Evolutionary conservation across 53 echinoderm and acorn worm species (phyloP).

Genomic region (Patiria pectinifera): DNA sequence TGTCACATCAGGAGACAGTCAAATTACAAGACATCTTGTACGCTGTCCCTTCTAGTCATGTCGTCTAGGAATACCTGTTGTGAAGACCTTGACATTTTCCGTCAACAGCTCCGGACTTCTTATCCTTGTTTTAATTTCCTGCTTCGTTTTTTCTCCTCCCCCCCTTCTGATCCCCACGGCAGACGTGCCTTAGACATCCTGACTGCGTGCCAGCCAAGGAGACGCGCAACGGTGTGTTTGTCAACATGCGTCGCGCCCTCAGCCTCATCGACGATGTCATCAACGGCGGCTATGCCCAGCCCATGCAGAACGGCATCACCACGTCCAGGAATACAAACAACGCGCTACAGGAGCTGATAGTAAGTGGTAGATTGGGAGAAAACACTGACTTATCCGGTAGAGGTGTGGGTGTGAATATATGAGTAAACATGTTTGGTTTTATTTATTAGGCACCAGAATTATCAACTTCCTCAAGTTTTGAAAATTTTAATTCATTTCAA

Average conservation of each 20-base stretch:
- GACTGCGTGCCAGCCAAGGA: conserved; percentile 88
- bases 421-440: background rate
- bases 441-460: background rate
- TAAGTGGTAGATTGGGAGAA: conserved; percentile 40
- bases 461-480: no score
- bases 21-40: no score
- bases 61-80: background rate
- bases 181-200: conserved; percentile 99
- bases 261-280: conserved; percentile 79
- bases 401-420: background rate
- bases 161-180: background rate
- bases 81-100: background rate
- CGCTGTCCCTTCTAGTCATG: no score
- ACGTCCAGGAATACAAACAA: conserved; percentile 78
- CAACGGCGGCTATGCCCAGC: conserved; percentile 72
- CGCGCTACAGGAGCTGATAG: conserved; percentile 84
- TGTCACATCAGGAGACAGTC: no score
- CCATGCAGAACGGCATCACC: conserved; percentile 68
- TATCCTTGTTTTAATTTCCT: background rate
- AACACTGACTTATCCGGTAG: background rate
- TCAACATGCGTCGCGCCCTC: conserved; percentile 84
- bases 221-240: conserved; percentile 84
- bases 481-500: no score
- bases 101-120: background rate
- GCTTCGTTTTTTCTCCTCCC: background rate